A percentile compares a stretch with the other conserved stretches of the same genome.
phyloP scores from a whole-genome alignment of 2,888 invertebrate genomes.

The Metacarcinus magister region DNA sequence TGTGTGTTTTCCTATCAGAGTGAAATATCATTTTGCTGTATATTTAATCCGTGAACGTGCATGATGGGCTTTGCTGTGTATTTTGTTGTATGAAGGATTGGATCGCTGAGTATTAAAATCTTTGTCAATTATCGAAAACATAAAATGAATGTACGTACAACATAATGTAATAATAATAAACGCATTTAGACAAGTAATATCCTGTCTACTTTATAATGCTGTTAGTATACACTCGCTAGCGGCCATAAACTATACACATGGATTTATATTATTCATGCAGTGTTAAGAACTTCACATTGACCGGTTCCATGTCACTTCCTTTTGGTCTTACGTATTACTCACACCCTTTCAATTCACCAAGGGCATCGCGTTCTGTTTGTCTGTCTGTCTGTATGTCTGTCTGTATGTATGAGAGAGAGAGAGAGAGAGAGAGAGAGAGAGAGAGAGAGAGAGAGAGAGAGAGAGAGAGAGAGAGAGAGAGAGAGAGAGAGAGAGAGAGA shows the following conservation, averaged over 20 bases:
- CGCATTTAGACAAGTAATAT: slow-evolving; percentile 41
- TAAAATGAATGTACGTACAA: slow-evolving; percentile 32
- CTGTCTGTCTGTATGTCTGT: background rate
- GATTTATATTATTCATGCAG: slow-evolving; percentile 28
- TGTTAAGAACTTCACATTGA: slow-evolving; percentile 31
- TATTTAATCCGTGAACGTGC: background rate
- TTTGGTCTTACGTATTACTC: background rate
- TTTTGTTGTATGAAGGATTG: background rate
- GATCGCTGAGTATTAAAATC: slow-evolving; percentile 26
- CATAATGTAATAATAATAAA: slow-evolving; percentile 35
- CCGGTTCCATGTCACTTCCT: background rate
- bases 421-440: background rate
- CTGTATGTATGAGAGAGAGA: background rate
- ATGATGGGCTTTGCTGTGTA: background rate
- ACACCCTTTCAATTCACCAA: background rate
- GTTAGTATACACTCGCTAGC: slow-evolving; percentile 34
- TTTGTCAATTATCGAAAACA: slow-evolving; percentile 8
- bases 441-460: background rate
- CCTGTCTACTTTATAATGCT: slow-evolving; percentile 42
- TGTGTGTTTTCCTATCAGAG: background rate
- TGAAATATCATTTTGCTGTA: slow-evolving; percentile 26
- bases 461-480: background rate
- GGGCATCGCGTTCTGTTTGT: background rate
- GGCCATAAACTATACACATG: slow-evolving; percentile 46
- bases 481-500: slow-evolving; percentile 46